Conservation (phyloP, 2,113 vertebrate genomes). For the Mesembrinibis cayennensis region DNA sequence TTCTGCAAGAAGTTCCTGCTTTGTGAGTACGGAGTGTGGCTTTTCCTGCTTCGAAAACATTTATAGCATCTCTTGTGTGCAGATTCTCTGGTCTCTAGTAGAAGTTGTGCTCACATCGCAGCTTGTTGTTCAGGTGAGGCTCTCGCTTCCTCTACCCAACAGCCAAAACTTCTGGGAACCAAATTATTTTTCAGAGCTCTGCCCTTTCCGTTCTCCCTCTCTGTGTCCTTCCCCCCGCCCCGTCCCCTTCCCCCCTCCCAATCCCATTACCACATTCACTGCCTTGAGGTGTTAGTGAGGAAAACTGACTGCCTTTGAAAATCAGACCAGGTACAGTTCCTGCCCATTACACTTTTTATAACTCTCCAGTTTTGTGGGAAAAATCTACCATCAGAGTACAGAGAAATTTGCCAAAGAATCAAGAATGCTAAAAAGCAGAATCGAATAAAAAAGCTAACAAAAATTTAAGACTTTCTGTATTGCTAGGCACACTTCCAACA, state of each 20-base stretch:
- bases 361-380: background rate
- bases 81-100: background rate
- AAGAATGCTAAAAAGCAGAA: conserved; percentile 5
- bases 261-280: background rate
- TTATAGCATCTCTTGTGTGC: background rate
- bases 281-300: background rate
- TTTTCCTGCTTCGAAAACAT: background rate
- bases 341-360: background rate
- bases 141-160: background rate
- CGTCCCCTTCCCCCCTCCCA: background rate
- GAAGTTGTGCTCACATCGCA: background rate
- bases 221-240: too few species aligned
- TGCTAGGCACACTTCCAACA: conserved; percentile 51
- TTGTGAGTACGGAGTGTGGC: background rate
- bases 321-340: background rate
- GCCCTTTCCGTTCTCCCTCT: background rate
- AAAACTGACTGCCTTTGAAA: background rate
- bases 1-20: background rate
- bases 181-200: background rate
- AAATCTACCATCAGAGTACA: background rate
- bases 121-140: background rate
- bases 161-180: background rate
- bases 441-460: background rate
- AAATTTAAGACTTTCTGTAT: conserved; percentile 38
- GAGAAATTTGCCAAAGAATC: conserved; percentile 5